A percentile compares a stretch with the other conserved stretches of the same genome.
These are phyloP conservation scores for Synchiropus splendidus DNA, from an alignment of 2,113 vertebrate species.

Conservation along the genomic window DNA sequence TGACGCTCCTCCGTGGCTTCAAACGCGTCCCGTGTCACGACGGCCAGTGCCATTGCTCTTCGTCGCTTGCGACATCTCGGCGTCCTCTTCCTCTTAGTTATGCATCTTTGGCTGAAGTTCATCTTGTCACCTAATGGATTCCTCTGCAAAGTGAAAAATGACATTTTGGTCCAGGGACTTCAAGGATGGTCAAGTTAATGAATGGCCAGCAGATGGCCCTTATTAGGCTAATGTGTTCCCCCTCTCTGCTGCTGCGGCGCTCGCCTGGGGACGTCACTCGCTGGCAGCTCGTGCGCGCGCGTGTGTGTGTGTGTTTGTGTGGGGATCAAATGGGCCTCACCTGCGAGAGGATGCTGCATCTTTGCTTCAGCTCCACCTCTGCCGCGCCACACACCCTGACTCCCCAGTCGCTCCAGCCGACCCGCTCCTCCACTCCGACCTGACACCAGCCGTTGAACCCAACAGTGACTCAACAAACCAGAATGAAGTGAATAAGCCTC, in stretches of 20 bases:
- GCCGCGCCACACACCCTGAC: slow-evolving; percentile 21
- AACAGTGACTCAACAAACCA: slow-evolving; percentile 1
- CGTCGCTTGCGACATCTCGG: too few relatives aligned
- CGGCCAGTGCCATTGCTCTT: neutral
- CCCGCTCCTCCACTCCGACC: slow-evolving; percentile 18
- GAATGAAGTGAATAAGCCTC: slow-evolving; percentile 16
- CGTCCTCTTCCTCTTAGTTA: slow-evolving; percentile 13
- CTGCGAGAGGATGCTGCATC: slow-evolving; percentile 26
- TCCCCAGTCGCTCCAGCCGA: slow-evolving; percentile 16
- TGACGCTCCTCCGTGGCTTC: too few relatives aligned
- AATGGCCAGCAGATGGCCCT: slow-evolving; percentile 73
- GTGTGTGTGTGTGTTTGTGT: slow-evolving; percentile 8
- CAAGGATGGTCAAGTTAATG: slow-evolving; percentile 72
- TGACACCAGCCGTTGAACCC: neutral
- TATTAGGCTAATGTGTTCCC: slow-evolving; percentile 72
- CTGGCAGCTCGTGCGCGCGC: slow-evolving; percentile 28
- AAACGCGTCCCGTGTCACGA: neutral
- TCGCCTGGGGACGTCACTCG: slow-evolving; percentile 50
- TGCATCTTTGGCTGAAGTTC: slow-evolving; percentile 52
- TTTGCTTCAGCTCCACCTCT: slow-evolving; percentile 22
- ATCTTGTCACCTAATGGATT: slow-evolving; percentile 50
- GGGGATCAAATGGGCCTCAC: slow-evolving; percentile 54
- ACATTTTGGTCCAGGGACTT: slow-evolving; percentile 66
- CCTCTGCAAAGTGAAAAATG: slow-evolving; percentile 65
- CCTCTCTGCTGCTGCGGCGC: slow-evolving; percentile 46